Percentiles rank a stretch among this genome's conserved stretches.
Conservation (phyloP, 2,888 invertebrate genomes). For the Cancer borealis region DNA sequence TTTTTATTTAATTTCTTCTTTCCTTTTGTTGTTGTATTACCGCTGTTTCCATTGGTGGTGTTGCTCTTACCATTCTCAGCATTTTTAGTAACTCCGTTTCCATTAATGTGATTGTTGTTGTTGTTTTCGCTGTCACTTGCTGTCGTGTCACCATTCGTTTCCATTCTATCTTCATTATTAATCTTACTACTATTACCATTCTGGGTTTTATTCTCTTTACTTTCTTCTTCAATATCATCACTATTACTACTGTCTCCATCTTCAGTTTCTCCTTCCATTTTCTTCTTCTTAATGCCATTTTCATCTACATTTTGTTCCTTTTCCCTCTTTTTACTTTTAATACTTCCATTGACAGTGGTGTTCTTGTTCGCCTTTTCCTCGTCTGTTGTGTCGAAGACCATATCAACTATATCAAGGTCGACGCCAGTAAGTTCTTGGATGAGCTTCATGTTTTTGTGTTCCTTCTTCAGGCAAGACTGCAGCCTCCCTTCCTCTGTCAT, state of each 20-base stretch:
- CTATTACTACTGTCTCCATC: not conserved
- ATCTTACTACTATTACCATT: not conserved
- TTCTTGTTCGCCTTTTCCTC: not conserved
- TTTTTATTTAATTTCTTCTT: not conserved
- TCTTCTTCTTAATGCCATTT: not conserved
- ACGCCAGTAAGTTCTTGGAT: slow-evolving; percentile 53
- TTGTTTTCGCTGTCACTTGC: not conserved
- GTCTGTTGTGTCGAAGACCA: not conserved
- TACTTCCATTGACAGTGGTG: not conserved
- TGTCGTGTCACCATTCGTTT: not conserved
- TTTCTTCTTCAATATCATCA: not conserved
- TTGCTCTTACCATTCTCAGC: not conserved
- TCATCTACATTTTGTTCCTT: not conserved
- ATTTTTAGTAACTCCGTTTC: not conserved
- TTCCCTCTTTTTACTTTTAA: slow-evolving; percentile 41
- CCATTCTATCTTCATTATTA: not conserved
- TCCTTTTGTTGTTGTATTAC: not conserved
- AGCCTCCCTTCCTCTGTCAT: slow-evolving; percentile 18
- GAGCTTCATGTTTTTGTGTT: slow-evolving; percentile 34
- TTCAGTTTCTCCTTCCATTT: not conserved
- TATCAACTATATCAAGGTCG: slow-evolving; percentile 18
- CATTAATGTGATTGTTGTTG: not conserved
- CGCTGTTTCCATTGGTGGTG: not conserved
- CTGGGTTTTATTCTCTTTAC: too few species aligned
- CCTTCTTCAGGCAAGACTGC: slow-evolving; percentile 56